Evolutionary conservation across 2,888 invertebrate genomes (phyloP).

Genomic region (Apodemia mormo): DNA sequence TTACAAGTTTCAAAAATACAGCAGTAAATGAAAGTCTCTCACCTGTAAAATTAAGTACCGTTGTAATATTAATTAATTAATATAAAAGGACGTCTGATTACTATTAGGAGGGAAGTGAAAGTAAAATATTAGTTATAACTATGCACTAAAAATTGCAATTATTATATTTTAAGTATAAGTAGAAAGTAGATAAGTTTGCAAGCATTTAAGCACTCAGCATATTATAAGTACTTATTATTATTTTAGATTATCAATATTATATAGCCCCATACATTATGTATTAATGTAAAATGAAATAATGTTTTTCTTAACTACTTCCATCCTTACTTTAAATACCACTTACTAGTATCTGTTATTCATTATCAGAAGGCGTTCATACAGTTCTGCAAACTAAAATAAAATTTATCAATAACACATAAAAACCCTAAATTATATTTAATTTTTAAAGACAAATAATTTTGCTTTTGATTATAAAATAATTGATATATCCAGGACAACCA

Average conservation of each 20-base stretch:
- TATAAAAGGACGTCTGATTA: background rate
- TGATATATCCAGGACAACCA: too few species aligned
- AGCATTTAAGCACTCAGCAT: constrained; percentile 1
- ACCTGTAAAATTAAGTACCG: background rate
- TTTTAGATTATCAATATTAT: background rate
- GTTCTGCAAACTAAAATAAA: too few species aligned
- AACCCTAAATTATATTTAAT: too few species aligned
- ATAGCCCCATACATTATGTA: background rate
- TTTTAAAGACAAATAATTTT: too few species aligned
- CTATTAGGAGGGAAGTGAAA: background rate
- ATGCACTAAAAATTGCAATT: background rate
- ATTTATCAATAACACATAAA: too few species aligned
- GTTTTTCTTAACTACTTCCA: background rate
- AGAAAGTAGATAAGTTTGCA: background rate
- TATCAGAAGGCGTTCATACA: too few species aligned
- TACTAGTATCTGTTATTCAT: background rate
- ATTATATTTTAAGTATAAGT: too few species aligned
- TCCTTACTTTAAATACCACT: background rate
- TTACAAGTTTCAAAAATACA: background rate
- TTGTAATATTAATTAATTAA: background rate
- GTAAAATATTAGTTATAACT: background rate
- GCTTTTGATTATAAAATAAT: too few species aligned
- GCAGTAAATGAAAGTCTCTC: background rate
- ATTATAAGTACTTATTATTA: constrained; percentile 4
- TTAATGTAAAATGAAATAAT: background rate